Percentiles rank a stretch among this genome's conserved stretches.
phyloP scores from a whole-genome alignment of 1,140 invertebrate species.

The Acyrthosiphon pisum region DNA sequence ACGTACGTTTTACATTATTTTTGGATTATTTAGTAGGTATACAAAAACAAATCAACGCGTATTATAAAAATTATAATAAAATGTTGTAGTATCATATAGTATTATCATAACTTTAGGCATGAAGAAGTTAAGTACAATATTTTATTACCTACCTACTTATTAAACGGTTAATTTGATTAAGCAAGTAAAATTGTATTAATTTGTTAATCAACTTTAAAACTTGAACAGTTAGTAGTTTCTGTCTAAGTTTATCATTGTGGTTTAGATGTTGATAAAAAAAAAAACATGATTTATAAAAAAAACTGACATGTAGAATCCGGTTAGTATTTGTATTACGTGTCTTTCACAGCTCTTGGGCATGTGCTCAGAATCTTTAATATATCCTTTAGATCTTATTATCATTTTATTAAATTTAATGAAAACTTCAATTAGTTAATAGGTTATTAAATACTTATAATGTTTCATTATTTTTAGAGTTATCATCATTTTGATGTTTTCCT shows the following conservation, averaged over 20 bases:
- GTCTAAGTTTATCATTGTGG: not conserved
- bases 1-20: not conserved
- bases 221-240: not conserved
- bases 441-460: not conserved
- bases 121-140: not conserved
- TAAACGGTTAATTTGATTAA: not conserved
- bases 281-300: slow-evolving; percentile 28
- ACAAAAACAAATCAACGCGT: not conserved
- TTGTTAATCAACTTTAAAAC: not conserved
- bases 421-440: not conserved
- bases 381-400: not conserved
- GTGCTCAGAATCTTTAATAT: slow-evolving; percentile 49
- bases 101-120: not conserved
- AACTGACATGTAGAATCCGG: slow-evolving; percentile 39
- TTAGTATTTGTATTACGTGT: slow-evolving; percentile 54
- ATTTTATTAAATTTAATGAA: not conserved
- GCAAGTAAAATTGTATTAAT: not conserved
- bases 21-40: not conserved
- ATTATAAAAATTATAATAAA: not conserved
- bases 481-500: not conserved
- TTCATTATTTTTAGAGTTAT: not conserved
- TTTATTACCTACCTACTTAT: not conserved
- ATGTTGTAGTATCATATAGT: not conserved
- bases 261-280: slow-evolving; percentile 28
- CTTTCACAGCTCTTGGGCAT: slow-evolving; percentile 46